A percentile compares a stretch with the other conserved stretches of the same genome.
Conservation (phyloP, 2,797 vertebrate species). For the Chaunax sp. region DNA sequence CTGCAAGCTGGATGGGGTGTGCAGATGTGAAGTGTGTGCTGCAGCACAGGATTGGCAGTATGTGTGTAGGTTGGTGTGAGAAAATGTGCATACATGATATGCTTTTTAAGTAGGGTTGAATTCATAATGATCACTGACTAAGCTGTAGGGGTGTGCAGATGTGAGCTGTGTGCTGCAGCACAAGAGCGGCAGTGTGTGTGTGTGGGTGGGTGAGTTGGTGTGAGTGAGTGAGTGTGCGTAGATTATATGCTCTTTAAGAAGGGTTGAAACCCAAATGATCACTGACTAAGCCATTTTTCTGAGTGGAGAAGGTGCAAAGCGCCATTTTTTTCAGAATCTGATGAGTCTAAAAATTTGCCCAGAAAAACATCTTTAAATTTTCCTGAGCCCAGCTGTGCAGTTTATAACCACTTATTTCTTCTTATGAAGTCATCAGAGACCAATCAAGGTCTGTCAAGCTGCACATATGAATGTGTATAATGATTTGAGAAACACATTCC, state of each 20-base stretch:
- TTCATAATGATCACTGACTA: constrained; percentile 41
- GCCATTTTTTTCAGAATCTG: constrained; percentile 53
- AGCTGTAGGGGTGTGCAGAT: constrained; percentile 33
- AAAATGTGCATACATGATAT: constrained; percentile 33
- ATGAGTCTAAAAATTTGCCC: constrained; percentile 43
- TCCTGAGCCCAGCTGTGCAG: not conserved
- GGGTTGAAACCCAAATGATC: constrained; percentile 47
- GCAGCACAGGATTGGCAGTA: not conserved
- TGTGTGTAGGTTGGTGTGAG: not conserved
- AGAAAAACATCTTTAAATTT: constrained; percentile 29
- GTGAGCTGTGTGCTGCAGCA: constrained; percentile 14
- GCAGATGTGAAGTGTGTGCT: constrained; percentile 24
- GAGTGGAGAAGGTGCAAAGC: constrained; percentile 16
- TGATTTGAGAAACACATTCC: constrained; percentile 5
- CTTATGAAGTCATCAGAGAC: constrained; percentile 50
- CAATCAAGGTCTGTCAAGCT: constrained; percentile 12
- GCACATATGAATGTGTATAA: constrained; percentile 18
- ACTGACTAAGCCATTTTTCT: constrained; percentile 50
- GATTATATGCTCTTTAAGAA: constrained; percentile 62
- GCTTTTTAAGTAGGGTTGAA: constrained; percentile 57
- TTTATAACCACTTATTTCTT: constrained; percentile 27
- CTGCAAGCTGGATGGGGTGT: constrained; percentile 36
- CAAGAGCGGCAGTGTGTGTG: not conserved
- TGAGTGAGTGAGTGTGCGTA: constrained; percentile 2
- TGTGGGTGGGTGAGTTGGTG: too few species aligned